Base-by-base conservation (phyloP, 2,113 vertebrate genomes). In the Sciurus niger region DNA sequence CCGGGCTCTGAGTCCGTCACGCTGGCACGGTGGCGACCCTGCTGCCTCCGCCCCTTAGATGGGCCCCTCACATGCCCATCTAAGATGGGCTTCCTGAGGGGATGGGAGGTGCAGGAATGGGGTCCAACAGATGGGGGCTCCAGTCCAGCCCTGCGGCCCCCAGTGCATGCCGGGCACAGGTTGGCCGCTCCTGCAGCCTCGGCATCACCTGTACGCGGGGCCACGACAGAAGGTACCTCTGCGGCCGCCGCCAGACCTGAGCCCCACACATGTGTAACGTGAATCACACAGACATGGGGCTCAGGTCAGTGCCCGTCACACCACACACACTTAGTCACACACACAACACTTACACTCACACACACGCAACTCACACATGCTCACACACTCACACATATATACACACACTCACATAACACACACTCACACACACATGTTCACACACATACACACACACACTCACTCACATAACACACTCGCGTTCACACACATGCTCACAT, bases 251-350 rank as follows among this genome's bases (percentile, higher is more conserved):
- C 4, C 92, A 79, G 63, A 63, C 24, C 60, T 28, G 25, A 10
- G 60, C 24, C 60, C 58, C 58, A 8, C 60, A 28, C 9, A 3
- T 18, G 3, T 63, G 65, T 55, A 77, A 82, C 55, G 30, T 4
- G 14, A 37, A 6, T 25, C 17, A 76, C 1, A 34, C 25, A 12
- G 1, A 48, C 1, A 8, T 0, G 0, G 51, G 83, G 67, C 72
- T 63, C 7, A 63, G 65, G 24, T 17, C 55, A 40, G 43, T 2
- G 43, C 40, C 79, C 32, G 2, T 10, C 48, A 85, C 55, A 65
- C 10, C 68, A 6, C 11, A 40, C 18, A 58, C 32, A 76, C 80
- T 40, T 40, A 40, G 40, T 16, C 2, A 55, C 55, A 55, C 18
- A 20, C 17, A 55, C 6, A 17, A 55, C 55, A 55, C 58, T 24